Evolutionary conservation across 2,113 vertebrate genomes (phyloP).

Genomic region (Heterochromis multidens): DNA sequence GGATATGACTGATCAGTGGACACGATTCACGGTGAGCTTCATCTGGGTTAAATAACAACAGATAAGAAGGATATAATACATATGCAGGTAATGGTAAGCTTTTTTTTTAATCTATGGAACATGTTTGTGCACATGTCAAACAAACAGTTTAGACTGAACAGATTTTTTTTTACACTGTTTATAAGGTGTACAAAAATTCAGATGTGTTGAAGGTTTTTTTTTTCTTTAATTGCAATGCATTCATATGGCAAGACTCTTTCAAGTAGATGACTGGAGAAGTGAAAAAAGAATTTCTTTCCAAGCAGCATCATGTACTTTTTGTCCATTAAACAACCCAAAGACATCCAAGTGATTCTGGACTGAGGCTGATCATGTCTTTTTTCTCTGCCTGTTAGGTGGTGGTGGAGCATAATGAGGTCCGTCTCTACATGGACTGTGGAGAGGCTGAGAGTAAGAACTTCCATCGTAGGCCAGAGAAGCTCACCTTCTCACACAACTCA

Average conservation of each 20-base stretch:
- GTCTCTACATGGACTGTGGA: constrained; percentile 89
- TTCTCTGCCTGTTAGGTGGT: constrained; percentile 59
- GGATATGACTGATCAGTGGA: constrained; percentile 90
- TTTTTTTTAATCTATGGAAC: too few species aligned
- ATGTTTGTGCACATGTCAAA: too few species aligned
- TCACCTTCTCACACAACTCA: constrained; percentile 84
- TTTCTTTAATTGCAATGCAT: too few species aligned
- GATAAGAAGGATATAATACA: background rate
- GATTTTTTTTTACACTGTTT: too few species aligned
- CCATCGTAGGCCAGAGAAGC: constrained; percentile 67
- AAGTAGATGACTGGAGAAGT: background rate
- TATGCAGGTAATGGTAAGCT: too few species aligned
- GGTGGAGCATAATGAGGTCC: constrained; percentile 78
- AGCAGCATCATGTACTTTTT: background rate
- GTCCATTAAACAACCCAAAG: background rate
- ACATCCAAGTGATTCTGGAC: background rate
- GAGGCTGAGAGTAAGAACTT: constrained; percentile 80
- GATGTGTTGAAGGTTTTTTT: too few species aligned
- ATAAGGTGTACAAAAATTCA: too few species aligned
- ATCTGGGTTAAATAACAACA: background rate
- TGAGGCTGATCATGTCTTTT: background rate
- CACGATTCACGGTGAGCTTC: constrained; percentile 75
- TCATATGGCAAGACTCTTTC: background rate
- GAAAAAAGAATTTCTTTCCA: background rate
- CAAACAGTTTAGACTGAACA: too few species aligned